Conservation (phyloP, 2,888 invertebrate genomes). For the Himalopsyche anomala region DNA sequence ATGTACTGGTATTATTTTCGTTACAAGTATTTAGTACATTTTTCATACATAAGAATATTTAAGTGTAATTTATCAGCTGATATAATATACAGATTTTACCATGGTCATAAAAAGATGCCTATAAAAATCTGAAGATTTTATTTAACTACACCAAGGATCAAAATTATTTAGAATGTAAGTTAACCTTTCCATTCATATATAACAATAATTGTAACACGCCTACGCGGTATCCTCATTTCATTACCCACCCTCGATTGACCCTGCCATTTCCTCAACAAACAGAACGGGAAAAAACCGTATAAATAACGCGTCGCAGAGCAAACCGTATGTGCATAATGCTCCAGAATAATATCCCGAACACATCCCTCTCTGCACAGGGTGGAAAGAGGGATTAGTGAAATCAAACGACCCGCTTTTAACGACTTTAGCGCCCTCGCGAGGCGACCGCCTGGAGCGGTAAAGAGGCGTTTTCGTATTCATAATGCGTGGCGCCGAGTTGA, state of each 20-base stretch:
- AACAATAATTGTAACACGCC: too few relatives aligned
- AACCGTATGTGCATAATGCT: constrained; percentile 14
- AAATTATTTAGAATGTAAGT: too few relatives aligned
- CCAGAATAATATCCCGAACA: constrained; percentile 17
- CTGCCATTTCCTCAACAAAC: background rate
- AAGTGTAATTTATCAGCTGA: too few relatives aligned
- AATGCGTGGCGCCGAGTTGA: background rate
- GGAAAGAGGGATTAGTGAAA: constrained; percentile 13
- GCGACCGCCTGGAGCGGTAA: background rate
- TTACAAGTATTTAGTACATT: too few relatives aligned
- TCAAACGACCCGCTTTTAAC: constrained; percentile 30
- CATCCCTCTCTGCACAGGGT: background rate
- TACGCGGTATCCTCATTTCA: background rate
- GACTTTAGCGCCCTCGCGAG: constrained; percentile 15
- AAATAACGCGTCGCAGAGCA: background rate
- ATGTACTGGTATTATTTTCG: too few relatives aligned
- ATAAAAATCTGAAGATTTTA: too few relatives aligned
- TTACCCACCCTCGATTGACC: constrained; percentile 4
- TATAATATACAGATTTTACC: too few relatives aligned
- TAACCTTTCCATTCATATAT: too few relatives aligned
- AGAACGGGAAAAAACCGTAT: constrained; percentile 2
- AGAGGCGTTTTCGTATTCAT: constrained; percentile 14
- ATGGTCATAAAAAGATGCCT: too few relatives aligned
- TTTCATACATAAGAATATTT: too few relatives aligned
- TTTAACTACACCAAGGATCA: too few relatives aligned